Base-by-base conservation (phyloP, 2,888 invertebrate genomes). In the Cryptocheilus praepositus region DNA sequence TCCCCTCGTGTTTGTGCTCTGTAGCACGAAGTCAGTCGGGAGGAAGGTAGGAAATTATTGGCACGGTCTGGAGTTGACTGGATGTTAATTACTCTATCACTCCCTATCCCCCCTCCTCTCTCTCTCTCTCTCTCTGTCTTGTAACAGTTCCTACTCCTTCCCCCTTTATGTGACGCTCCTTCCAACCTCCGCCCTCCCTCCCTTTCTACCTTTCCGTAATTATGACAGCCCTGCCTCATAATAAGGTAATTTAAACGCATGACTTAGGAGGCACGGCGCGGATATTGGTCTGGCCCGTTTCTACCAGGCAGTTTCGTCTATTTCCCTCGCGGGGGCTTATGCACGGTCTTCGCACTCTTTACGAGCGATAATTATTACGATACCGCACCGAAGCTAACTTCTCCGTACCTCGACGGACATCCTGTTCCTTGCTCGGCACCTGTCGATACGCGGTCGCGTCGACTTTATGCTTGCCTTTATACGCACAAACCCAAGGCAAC, bases 221-320 rank as follows among this genome's bases (percentile, higher is more conserved):
- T 86, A 86, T 84, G 86, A 86, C 85, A 83, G 79, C 75, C 79
- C 70, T 70, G 72, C 67, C 79, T 79, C 81, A 79, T 87, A 86
- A 87, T 87, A 85, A 86, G 86, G 86, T 85, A 82, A 86, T 87
- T 87, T 87, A 86, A 87, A 87, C 86, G 86, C 87, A 87, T 87
- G 85, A 86, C 86, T 87, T 85, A 86, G 81, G 80, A 83, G 81
- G 69, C 72, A 58, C 60, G 60, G 70, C 73, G 63, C 67, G 76
- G 71, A 82, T 82, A 82, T 82, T 77, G 81, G 79, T 66, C 73
- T 71, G 68, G 54, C 64, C 55, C 63, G 57, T 69, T 71, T 62
- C 74, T 63, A 60, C 67, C 57, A 45, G 55, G 61, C 44, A 74
- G 71, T 79, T 71, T 71, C 72, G 67, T 68, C 69, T 67, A 63